A percentile compares a stretch with the other conserved stretches of the same genome.
phyloP scores from a whole-genome alignment of 64 coral and sea anemone species.

The Montipora capricornis region DNA sequence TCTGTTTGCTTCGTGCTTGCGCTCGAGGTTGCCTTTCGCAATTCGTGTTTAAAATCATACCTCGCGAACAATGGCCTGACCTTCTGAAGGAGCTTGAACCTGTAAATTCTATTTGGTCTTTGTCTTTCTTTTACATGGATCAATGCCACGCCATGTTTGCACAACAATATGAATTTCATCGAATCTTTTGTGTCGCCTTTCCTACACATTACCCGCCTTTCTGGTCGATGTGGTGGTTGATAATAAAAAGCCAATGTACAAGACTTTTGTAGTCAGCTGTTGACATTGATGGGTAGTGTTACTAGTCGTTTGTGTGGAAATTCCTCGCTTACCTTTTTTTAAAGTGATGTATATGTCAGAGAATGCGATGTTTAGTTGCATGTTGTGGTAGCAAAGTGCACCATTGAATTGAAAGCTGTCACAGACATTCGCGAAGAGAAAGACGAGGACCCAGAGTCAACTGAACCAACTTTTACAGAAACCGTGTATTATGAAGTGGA shows the following conservation, averaged over 20 bases:
- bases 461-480: not conserved
- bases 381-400: slow-evolving; percentile 23
- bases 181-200: too few relatives aligned
- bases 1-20: too few relatives aligned
- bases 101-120: too few relatives aligned
- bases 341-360: not conserved
- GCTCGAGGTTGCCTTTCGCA: too few relatives aligned
- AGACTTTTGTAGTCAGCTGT: not conserved
- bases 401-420: slow-evolving; percentile 8
- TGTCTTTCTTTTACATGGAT: too few relatives aligned
- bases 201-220: too few relatives aligned
- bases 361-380: not conserved
- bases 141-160: too few relatives aligned
- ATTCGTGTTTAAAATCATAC: too few relatives aligned
- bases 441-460: not conserved
- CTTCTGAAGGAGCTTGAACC: too few relatives aligned
- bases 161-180: too few relatives aligned
- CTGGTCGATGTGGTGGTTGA: too few relatives aligned
- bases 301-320: not conserved
- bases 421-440: not conserved
- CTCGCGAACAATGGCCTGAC: too few relatives aligned
- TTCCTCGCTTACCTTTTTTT: not conserved
- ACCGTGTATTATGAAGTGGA: not conserved
- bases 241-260: not conserved
- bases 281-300: not conserved